phyloP scores from a whole-genome alignment of 2,797 vertebrate species.

The Darevskia nairensis region DNA sequence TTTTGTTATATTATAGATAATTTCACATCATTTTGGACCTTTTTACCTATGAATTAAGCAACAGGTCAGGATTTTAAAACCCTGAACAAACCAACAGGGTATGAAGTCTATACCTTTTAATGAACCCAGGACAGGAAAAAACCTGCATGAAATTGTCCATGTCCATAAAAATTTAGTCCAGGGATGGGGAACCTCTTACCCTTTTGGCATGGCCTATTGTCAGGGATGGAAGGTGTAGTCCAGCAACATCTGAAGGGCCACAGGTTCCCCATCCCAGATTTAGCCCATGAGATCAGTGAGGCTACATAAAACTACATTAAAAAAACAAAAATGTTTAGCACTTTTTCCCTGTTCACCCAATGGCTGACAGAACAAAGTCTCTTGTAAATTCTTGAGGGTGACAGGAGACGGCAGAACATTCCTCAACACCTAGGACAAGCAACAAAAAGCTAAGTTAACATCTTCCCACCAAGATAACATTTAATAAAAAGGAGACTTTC shows the following conservation, averaged over 20 bases:
- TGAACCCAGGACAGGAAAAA: not conserved
- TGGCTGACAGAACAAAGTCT: not conserved
- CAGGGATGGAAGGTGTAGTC: too few species aligned
- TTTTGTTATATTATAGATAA: not conserved
- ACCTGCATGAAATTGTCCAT: not conserved
- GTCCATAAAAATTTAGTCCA: not conserved
- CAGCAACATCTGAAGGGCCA: too few species aligned
- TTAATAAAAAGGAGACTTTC: not conserved
- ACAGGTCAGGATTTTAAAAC: not conserved
- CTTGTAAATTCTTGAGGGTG: not conserved
- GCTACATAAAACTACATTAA: too few species aligned
- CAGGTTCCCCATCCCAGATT: too few species aligned
- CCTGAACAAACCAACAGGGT: not conserved
- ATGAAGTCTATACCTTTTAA: not conserved
- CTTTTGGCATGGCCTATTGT: too few species aligned
- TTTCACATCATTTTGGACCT: not conserved
- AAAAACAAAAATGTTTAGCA: not conserved
- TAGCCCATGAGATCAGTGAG: too few species aligned
- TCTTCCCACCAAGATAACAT: not conserved
- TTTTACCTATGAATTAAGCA: not conserved
- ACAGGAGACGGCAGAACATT: not conserved
- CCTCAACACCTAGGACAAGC: slow-evolving; percentile 6
- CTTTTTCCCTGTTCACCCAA: not conserved
- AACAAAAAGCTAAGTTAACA: not conserved
- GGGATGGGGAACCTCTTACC: not conserved